Base-by-base conservation (phyloP, 2,888 invertebrate genomes). In the Harpalus rubripes region DNA sequence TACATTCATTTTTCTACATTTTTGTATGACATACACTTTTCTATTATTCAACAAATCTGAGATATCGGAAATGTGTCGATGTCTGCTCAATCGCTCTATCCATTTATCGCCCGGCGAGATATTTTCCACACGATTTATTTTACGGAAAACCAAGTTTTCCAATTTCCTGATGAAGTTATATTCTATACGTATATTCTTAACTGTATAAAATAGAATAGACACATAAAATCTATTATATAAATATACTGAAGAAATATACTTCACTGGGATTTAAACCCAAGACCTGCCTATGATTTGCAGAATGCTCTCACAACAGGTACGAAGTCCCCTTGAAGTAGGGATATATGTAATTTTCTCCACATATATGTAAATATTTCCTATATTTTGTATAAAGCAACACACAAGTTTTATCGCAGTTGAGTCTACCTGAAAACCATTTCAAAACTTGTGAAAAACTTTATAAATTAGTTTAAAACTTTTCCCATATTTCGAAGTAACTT, bases 101-200 rank as follows among this genome's bases (percentile, higher is more conserved):
- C 63, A 63, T 63, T 63, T 63, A 26, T 63, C 18, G 12, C 26
- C 12, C 63, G 63, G 22, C 10, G 10, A 12, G 26, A 63, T 18
- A 63, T 63, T 63, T 63, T 63, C 10, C 63, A 22, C 63, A 22
- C 63, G 63, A 63, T 63, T 63, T 63, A 26, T 26, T 63, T 26
- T 22, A 18, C 22, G 26, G 63, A 63, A 26, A 63, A 63, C 63
- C 12, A 12, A 52, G 44, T 52, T 63, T 63, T 61, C 26, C 63
- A 7, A 63, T 63, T 63, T 18, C 63, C 44, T 12, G 12, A 52
- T 52, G 12, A 10, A 52, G 10, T 10, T 52, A 52, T 52, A 2
- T 52, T 52, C 44, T 52, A 52, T 52, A 12, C 5, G 44, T 10
- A 7, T n/a, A n/a, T 44, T 22, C 32, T 12, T 52, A 6, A 52